A percentile compares a stretch with the other conserved stretches of the same genome.
These are phyloP conservation scores for Hemibagrus guttatus DNA, from an alignment of 2,797 vertebrate genomes.

Conservation along the genomic window DNA sequence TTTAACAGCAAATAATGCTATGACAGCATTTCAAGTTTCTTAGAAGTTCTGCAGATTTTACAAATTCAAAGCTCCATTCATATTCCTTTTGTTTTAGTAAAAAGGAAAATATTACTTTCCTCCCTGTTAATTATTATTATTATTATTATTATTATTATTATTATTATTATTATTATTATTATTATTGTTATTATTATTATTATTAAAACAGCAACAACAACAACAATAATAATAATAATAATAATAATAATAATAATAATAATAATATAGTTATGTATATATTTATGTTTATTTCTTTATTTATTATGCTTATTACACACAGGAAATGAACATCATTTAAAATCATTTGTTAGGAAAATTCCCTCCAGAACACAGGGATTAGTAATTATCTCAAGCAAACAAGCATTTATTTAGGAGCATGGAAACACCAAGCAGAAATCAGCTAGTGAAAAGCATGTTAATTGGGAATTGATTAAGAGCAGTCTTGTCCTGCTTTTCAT, in stretches of 20 bases:
- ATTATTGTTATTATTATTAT: too few species aligned
- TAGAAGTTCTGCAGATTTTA: neutral
- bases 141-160: too few species aligned
- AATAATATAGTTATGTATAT: too few species aligned
- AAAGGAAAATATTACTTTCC: neutral
- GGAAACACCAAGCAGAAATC: conserved; percentile 48
- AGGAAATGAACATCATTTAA: neutral
- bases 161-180: too few species aligned
- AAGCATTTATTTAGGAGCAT: conserved; percentile 59
- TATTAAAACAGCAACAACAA: too few species aligned
- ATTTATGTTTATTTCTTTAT: too few species aligned
- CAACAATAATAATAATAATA: too few species aligned
- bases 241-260: too few species aligned
- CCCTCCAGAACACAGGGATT: neutral
- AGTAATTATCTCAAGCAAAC: conserved; percentile 64
- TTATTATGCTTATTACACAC: neutral
- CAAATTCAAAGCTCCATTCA: neutral
- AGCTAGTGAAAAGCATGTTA: conserved; percentile 46
- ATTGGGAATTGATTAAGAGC: conserved; percentile 50
- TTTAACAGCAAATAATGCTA: too few species aligned
- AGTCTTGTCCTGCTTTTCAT: conserved; percentile 42
- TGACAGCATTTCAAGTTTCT: neutral
- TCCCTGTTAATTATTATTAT: neutral
- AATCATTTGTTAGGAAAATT: neutral
- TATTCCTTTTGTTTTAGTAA: neutral